Percentiles rank a stretch among this genome's conserved stretches.
Conservation (phyloP, 2,888 invertebrate species). For the Callinectes sapidus region DNA sequence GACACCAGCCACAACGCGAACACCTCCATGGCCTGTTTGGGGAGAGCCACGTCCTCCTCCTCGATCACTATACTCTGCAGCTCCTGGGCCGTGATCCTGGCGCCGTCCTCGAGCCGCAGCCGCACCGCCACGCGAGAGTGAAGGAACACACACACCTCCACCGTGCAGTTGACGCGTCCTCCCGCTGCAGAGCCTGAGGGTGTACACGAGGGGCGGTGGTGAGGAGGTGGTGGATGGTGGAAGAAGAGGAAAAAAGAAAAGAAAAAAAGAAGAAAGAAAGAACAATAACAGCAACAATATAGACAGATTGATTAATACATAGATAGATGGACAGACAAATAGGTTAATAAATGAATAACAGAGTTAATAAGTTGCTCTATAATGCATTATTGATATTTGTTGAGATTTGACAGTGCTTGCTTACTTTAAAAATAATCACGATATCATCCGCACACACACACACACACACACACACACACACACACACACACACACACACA, state of each 20-base stretch:
- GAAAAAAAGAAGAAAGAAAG: neutral
- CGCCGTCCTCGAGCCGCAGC: conserved; percentile 88
- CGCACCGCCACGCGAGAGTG: conserved; percentile 89
- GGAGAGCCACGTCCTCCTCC: conserved; percentile 87
- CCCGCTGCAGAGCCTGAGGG: neutral
- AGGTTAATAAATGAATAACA: neutral
- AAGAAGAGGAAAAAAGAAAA: neutral
- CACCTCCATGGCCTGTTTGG: conserved; percentile 86
- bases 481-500: neutral
- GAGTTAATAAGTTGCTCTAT: neutral
- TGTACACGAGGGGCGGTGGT: neutral
- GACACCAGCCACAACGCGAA: conserved; percentile 97
- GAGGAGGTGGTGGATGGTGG: neutral
- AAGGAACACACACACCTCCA: conserved; percentile 86
- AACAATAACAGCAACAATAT: neutral
- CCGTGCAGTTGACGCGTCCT: conserved; percentile 70
- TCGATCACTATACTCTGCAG: conserved; percentile 82
- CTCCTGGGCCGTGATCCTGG: conserved; percentile 81
- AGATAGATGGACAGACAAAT: neutral
- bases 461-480: neutral
- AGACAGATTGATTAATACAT: neutral
- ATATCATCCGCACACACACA: neutral
- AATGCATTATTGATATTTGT: neutral
- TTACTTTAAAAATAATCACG: neutral
- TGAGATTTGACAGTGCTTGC: neutral